Percentiles rank a stretch among this genome's conserved stretches.
Conservation (phyloP, 2,113 vertebrate genomes). For the Cercocebus atys region DNA sequence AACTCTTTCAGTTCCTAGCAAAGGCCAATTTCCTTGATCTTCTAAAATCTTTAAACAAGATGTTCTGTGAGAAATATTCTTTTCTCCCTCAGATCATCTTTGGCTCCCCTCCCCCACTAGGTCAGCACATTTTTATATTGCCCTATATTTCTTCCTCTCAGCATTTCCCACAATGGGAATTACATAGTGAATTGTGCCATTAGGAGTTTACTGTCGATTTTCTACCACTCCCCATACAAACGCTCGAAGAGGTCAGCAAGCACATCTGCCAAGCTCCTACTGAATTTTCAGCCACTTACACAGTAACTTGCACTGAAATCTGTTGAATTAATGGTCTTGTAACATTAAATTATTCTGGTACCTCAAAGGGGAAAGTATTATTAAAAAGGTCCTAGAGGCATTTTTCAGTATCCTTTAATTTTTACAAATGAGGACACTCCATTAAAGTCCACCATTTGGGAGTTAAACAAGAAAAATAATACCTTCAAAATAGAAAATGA, state of each 20-base stretch:
- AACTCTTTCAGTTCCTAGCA: conserved; percentile 26
- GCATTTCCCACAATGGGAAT: neutral
- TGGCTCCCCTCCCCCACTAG: neutral
- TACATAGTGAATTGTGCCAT: conserved; percentile 18
- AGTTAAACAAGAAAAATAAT: conserved; percentile 25
- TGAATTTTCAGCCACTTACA: neutral
- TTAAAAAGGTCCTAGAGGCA: neutral
- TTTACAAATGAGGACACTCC: conserved; percentile 34
- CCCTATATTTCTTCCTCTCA: conserved; percentile 31
- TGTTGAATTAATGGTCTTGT: conserved; percentile 18
- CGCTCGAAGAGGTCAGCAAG: neutral
- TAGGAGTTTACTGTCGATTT: neutral
- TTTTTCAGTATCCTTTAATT: conserved; percentile 24
- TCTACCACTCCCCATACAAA: neutral
- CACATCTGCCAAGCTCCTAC: neutral
- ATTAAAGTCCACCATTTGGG: conserved; percentile 26
- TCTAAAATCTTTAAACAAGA: conserved; percentile 60
- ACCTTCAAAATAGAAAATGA: conserved; percentile 42
- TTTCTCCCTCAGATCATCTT: neutral
- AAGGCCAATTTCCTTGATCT: conserved; percentile 34
- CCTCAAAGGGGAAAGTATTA: conserved; percentile 9
- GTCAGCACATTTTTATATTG: conserved; percentile 36
- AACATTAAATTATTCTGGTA: conserved; percentile 43
- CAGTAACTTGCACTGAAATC: neutral
- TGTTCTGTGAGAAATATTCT: conserved; percentile 64